Conservation (phyloP, 2,888 invertebrate species). For the Rugalucina vietnamica region DNA sequence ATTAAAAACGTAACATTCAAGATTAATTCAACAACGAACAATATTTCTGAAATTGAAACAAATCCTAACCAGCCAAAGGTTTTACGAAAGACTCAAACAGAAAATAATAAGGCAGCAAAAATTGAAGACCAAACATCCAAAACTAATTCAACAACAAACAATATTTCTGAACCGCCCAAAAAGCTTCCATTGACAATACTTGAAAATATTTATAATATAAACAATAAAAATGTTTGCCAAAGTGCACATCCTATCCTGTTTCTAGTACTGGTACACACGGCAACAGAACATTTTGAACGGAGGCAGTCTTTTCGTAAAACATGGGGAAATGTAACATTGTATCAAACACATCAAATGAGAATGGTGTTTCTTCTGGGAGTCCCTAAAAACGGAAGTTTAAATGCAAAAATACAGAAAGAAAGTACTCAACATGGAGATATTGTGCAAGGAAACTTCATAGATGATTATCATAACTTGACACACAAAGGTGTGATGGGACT, state of each 20-base stretch:
- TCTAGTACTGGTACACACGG: slow-evolving; percentile 66
- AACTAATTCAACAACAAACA: too few species aligned
- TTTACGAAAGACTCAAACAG: too few species aligned
- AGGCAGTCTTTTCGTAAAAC: slow-evolving; percentile 10
- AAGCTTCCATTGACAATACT: slow-evolving; percentile 70
- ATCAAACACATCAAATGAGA: neutral
- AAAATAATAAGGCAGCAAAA: too few species aligned
- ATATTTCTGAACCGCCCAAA: too few species aligned
- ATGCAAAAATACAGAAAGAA: slow-evolving; percentile 10
- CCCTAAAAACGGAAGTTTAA: neutral
- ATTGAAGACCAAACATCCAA: too few species aligned
- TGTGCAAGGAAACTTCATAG: slow-evolving; percentile 29
- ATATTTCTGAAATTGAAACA: too few species aligned
- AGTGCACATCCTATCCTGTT: slow-evolving; percentile 55
- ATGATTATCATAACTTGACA: slow-evolving; percentile 16
- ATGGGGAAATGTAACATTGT: slow-evolving; percentile 21
- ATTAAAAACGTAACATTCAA: too few species aligned
- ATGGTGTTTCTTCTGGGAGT: slow-evolving; percentile 17
- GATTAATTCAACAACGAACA: too few species aligned
- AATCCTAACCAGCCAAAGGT: too few species aligned
- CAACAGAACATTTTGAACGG: slow-evolving; percentile 11
- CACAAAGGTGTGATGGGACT: slow-evolving; percentile 29
- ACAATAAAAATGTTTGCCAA: slow-evolving; percentile 69
- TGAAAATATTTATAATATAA: slow-evolving; percentile 66
- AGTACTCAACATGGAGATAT: slow-evolving; percentile 7